phyloP scores from a whole-genome alignment of 2,797 vertebrate genomes.

The Cyclura pinguis region DNA sequence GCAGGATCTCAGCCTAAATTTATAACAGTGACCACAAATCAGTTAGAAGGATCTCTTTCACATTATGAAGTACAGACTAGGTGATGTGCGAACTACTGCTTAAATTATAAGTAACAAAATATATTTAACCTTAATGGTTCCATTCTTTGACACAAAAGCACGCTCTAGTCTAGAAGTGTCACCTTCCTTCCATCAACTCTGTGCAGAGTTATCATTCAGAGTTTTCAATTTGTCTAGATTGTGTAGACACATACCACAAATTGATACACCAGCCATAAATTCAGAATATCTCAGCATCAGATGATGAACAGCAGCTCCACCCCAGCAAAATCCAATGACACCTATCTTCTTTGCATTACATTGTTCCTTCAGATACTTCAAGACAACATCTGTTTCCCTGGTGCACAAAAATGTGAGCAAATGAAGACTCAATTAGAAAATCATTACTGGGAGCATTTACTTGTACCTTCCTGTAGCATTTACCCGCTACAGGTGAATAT shows the following conservation, averaged over 20 bases:
- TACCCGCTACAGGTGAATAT: too few relatives aligned
- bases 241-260: conserved; percentile 77
- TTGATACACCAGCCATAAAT: conserved; percentile 82
- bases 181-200: neutral
- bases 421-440: conserved; percentile 1
- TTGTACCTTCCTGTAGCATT: too few relatives aligned
- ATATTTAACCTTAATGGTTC: neutral
- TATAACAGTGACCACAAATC: neutral
- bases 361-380: conserved; percentile 83
- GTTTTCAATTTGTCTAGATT: neutral
- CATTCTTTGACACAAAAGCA: neutral
- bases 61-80: conserved; percentile 24
- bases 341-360: conserved; percentile 78
- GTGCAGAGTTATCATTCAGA: neutral
- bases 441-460: too few relatives aligned
- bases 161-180: neutral
- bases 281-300: conserved; percentile 80
- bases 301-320: conserved; percentile 81
- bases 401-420: conserved; percentile 23
- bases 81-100: conserved; percentile 16
- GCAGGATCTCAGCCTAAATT: neutral
- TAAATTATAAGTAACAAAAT: neutral
- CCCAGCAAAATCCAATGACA: conserved; percentile 86
- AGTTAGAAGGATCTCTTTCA: neutral
- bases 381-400: conserved; percentile 81